Percentiles rank a stretch among this genome's conserved stretches.
Conservation (phyloP, 2,888 invertebrate species). For the Lithophane semibrunnea region DNA sequence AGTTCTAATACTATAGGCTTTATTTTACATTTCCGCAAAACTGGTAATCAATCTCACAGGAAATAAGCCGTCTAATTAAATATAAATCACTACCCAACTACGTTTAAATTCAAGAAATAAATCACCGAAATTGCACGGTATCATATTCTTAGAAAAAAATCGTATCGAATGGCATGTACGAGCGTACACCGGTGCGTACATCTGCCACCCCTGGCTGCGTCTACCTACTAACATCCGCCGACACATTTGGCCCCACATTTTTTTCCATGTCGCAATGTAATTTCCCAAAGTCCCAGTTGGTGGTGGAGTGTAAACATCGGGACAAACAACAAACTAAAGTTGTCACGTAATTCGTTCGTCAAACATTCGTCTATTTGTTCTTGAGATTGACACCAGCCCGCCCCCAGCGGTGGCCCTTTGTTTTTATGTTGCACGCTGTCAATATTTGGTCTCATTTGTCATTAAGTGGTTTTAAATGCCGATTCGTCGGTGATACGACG, state of each 20-base stretch:
- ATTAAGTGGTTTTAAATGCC: slow-evolving; percentile 81
- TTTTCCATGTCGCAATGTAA: slow-evolving; percentile 76
- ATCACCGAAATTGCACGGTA: slow-evolving; percentile 66
- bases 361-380: slow-evolving; percentile 87
- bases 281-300: slow-evolving; percentile 75
- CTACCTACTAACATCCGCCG: slow-evolving; percentile 73
- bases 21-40: slow-evolving; percentile 11
- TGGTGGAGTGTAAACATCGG: slow-evolving; percentile 77
- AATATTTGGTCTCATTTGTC: slow-evolving; percentile 89
- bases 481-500: slow-evolving; percentile 77
- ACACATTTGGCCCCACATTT: slow-evolving; percentile 65
- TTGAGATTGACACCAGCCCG: slow-evolving; percentile 87
- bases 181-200: slow-evolving; percentile 62
- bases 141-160: slow-evolving; percentile 65
- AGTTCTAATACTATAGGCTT: neutral
- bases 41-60: slow-evolving; percentile 50
- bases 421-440: slow-evolving; percentile 86
- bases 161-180: slow-evolving; percentile 58
- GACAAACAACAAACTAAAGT: slow-evolving; percentile 79
- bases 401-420: slow-evolving; percentile 85
- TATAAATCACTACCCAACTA: slow-evolving; percentile 49
- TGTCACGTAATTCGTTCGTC: slow-evolving; percentile 89
- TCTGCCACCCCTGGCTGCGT: slow-evolving; percentile 70
- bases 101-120: slow-evolving; percentile 54
- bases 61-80: slow-evolving; percentile 58